Evolutionary conservation across 2,888 invertebrate genomes (phyloP).

Genomic region (Pteria penguin): DNA sequence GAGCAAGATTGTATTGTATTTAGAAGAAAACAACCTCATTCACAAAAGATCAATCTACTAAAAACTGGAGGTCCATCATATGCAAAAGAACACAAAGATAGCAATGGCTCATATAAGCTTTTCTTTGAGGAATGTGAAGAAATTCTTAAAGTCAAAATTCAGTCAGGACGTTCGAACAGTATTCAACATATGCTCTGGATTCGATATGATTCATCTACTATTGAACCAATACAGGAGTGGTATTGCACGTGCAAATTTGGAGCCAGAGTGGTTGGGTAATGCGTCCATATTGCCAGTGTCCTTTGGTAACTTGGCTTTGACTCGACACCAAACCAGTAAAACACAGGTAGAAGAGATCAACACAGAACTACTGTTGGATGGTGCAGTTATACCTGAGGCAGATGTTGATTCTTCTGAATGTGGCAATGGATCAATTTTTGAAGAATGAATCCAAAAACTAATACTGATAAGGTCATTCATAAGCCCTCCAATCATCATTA

Average conservation of each 20-base stretch:
- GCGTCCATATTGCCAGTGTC: too few relatives aligned
- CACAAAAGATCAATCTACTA: not conserved
- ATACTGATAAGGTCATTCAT: too few relatives aligned
- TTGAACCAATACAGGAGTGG: constrained; percentile 15
- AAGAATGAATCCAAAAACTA: too few relatives aligned
- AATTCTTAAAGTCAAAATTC: not conserved
- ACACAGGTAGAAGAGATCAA: too few relatives aligned
- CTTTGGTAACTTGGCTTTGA: too few relatives aligned
- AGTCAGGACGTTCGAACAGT: not conserved
- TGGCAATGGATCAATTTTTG: too few relatives aligned
- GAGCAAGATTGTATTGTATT: not conserved
- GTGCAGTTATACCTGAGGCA: too few relatives aligned
- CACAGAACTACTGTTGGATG: too few relatives aligned
- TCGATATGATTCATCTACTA: not conserved
- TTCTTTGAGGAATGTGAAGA: not conserved
- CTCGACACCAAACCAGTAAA: too few relatives aligned
- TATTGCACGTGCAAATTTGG: constrained; percentile 33
- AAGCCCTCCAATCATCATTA: too few relatives aligned
- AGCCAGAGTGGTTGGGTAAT: too few relatives aligned
- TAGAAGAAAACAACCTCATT: not conserved
- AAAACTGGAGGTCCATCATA: not conserved
- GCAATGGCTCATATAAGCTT: not conserved
- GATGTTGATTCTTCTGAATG: too few relatives aligned
- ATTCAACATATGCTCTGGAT: not conserved
- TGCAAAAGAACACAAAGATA: not conserved